phyloP scores from a whole-genome alignment of 2,113 vertebrate genomes.

The Hyperoodon ampullatus region DNA sequence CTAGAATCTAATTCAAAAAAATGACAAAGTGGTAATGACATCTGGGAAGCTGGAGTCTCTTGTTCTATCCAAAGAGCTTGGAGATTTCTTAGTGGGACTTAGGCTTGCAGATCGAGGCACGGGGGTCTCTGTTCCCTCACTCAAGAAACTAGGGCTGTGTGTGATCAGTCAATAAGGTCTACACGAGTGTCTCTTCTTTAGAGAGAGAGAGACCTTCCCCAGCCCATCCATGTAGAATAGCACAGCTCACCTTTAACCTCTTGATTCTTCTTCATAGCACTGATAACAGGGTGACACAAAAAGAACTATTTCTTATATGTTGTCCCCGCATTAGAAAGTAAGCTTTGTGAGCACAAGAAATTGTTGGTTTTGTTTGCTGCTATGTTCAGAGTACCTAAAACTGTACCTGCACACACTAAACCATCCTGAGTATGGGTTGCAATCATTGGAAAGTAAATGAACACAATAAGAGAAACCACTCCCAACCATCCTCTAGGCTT shows the following conservation, averaged over 20 bases:
- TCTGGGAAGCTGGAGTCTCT: not conserved
- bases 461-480: not conserved
- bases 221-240: not conserved
- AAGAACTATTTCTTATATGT: not conserved
- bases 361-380: not conserved
- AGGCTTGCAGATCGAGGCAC: not conserved
- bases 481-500: not conserved
- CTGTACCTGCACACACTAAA: fast-evolving
- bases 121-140: not conserved
- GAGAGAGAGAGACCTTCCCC: not conserved
- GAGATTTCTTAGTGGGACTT: not conserved
- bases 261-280: not conserved
- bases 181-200: fast-evolving
- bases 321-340: not conserved
- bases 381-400: not conserved
- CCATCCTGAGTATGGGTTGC: fast-evolving
- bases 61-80: not conserved
- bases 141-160: not conserved
- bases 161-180: not conserved
- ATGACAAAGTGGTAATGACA: not conserved
- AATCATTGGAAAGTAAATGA: not conserved
- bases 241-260: not conserved
- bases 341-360: not conserved
- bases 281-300: not conserved
- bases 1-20: constrained; percentile 39